Evolutionary conservation across 1,140 invertebrate genomes (phyloP).

Genomic region (Drosophila ambigua): DNA sequence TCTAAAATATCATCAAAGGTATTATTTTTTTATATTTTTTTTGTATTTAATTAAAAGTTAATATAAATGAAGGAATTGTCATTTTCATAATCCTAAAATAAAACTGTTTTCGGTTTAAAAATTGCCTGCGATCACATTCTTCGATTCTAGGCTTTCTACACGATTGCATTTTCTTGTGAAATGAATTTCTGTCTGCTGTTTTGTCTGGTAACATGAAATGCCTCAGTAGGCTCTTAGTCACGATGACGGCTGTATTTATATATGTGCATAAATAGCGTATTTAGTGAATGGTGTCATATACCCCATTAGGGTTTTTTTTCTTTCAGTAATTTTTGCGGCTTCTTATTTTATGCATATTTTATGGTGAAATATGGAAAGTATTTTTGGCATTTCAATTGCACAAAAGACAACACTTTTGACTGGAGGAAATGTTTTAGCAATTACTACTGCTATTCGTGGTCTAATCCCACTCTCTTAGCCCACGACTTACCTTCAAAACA

Average conservation of each 20-base stretch:
- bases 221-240: constrained; percentile 44
- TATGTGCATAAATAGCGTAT: constrained; percentile 1
- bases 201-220: constrained; percentile 16
- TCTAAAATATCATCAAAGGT: too few species aligned
- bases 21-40: too few species aligned
- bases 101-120: too few species aligned
- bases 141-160: background rate
- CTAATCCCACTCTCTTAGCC: too few species aligned
- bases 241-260: constrained; percentile 7
- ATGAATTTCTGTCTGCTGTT: constrained; percentile 10
- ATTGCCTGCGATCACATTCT: too few species aligned
- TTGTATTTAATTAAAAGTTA: too few species aligned
- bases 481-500: constrained; percentile 51
- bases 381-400: constrained; percentile 17
- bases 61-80: too few species aligned
- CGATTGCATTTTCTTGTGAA: constrained; percentile 9
- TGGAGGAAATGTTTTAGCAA: too few species aligned
- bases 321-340: background rate
- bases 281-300: constrained; percentile 54
- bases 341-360: constrained; percentile 25
- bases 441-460: too few species aligned
- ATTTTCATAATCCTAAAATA: too few species aligned
- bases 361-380: constrained; percentile 47
- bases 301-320: constrained; percentile 10
- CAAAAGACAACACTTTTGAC: background rate